These are phyloP conservation scores for Aricia artaxerxes DNA, from an alignment of 2,888 invertebrate species.

Conservation along the genomic window DNA sequence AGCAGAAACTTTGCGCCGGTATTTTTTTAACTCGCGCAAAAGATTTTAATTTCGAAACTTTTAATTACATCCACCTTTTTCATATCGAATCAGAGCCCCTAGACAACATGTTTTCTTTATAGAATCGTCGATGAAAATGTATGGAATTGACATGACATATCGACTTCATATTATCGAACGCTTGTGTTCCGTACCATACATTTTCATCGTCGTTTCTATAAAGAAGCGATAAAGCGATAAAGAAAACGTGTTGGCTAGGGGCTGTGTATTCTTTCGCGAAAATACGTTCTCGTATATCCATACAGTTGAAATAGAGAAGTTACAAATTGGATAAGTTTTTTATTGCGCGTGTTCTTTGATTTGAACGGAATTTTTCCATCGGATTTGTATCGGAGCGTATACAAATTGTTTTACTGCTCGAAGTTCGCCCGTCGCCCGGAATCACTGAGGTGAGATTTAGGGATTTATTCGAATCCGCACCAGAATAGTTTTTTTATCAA, in stretches of 20 bases:
- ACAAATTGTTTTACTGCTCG: constrained; percentile 17
- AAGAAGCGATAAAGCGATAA: too few relatives aligned
- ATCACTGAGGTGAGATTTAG: constrained; percentile 12
- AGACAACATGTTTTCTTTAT: too few relatives aligned
- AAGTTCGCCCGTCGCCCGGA: not conserved
- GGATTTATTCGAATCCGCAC: not conserved
- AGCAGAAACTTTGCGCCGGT: too few relatives aligned
- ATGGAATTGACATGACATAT: too few relatives aligned
- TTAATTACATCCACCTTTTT: not conserved
- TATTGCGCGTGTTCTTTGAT: constrained; percentile 30
- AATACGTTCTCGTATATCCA: constrained; percentile 17
- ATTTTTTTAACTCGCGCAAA: not conserved
- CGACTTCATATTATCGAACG: too few relatives aligned
- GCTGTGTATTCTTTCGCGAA: not conserved
- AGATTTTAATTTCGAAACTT: not conserved
- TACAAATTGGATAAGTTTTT: constrained; percentile 30
- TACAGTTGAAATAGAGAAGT: constrained; percentile 32
- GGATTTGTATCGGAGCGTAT: constrained; percentile 19
- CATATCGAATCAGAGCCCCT: not conserved
- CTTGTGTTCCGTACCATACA: too few relatives aligned
- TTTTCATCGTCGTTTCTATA: too few relatives aligned
- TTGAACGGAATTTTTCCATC: constrained; percentile 25
- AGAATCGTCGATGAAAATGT: too few relatives aligned
- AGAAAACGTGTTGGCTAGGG: too few relatives aligned
- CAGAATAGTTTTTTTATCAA: not conserved